Evolutionary conservation across 2,888 invertebrate species (phyloP).

Genomic region (Cryptus viduatorius): DNA sequence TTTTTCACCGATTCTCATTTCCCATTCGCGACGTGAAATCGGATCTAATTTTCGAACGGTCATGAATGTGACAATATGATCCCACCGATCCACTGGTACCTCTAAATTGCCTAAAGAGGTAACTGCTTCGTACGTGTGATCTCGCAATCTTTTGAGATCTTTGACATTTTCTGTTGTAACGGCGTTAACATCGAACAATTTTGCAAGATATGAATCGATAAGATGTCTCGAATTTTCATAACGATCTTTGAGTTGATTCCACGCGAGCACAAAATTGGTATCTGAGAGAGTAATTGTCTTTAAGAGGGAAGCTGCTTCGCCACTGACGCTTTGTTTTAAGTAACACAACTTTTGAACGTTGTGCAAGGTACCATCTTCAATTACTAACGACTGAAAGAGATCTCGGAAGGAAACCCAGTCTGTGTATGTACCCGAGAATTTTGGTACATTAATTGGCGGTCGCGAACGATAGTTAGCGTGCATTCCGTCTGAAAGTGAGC

Average conservation of each 20-base stretch:
- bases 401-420: slow-evolving; percentile 32
- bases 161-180: slow-evolving; percentile 20
- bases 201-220: slow-evolving; percentile 9
- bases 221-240: slow-evolving; percentile 47
- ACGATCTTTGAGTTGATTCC: slow-evolving; percentile 43
- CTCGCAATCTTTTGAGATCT: slow-evolving; percentile 44
- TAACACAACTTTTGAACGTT: slow-evolving; percentile 5
- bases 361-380: not conserved
- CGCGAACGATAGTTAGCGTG: not conserved
- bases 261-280: slow-evolving; percentile 49
- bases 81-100: slow-evolving; percentile 47
- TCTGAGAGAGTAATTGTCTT: slow-evolving; percentile 44
- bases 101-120: slow-evolving; percentile 35
- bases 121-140: slow-evolving; percentile 19
- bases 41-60: slow-evolving; percentile 44
- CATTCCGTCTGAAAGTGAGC: not conserved
- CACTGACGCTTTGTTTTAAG: not conserved
- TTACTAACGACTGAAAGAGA: slow-evolving; percentile 4
- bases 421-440: slow-evolving; percentile 13
- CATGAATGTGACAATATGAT: slow-evolving; percentile 49
- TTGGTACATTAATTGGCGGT: slow-evolving; percentile 11
- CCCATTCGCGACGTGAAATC: slow-evolving; percentile 56
- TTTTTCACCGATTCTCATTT: slow-evolving; percentile 27
- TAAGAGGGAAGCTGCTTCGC: slow-evolving; percentile 33
- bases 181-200: slow-evolving; percentile 21